These are phyloP conservation scores for Syngnathus rostellatus DNA, from an alignment of 2,797 vertebrate species.

Conservation along the genomic window DNA sequence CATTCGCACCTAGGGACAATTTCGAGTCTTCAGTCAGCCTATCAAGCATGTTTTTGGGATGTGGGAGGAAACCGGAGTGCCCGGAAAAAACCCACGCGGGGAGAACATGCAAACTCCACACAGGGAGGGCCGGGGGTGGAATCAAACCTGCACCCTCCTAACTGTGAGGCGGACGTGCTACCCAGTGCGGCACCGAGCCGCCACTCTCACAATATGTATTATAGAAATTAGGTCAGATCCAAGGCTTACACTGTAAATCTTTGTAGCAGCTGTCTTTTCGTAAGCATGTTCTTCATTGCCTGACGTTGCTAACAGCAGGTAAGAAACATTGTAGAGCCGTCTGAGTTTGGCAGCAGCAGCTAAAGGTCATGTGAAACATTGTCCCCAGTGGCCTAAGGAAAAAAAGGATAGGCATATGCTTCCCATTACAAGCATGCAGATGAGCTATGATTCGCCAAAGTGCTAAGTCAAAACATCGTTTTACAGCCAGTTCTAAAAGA, in stretches of 20 bases:
- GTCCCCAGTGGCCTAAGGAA: slow-evolving; percentile 14
- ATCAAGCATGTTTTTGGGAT: no score
- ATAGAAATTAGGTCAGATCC: neutral
- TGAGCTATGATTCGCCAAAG: slow-evolving; percentile 1
- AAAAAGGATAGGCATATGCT: slow-evolving; percentile 33
- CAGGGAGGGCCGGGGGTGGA: no score
- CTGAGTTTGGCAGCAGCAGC: slow-evolving; percentile 11
- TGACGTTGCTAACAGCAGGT: slow-evolving; percentile 17
- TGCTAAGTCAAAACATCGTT: slow-evolving; percentile 38
- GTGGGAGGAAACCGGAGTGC: no score
- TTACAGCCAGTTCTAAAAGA: slow-evolving; percentile 30
- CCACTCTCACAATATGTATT: neutral
- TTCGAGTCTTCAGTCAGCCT: no score
- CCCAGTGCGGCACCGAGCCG: no score
- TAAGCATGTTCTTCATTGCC: slow-evolving; percentile 10
- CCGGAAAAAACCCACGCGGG: no score
- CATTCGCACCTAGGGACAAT: no score
- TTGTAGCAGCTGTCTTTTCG: neutral
- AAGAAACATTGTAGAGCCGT: slow-evolving; percentile 10
- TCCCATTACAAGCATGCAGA: slow-evolving; percentile 16
- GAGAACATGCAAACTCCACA: no score
- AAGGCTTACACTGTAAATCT: neutral
- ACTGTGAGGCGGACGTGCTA: no score
- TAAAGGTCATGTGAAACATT: slow-evolving; percentile 39
- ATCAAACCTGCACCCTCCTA: no score